Percentiles rank a stretch among this genome's conserved stretches.
phyloP scores from a whole-genome alignment of 2,113 vertebrate species.

The Cygnus buccinator region DNA sequence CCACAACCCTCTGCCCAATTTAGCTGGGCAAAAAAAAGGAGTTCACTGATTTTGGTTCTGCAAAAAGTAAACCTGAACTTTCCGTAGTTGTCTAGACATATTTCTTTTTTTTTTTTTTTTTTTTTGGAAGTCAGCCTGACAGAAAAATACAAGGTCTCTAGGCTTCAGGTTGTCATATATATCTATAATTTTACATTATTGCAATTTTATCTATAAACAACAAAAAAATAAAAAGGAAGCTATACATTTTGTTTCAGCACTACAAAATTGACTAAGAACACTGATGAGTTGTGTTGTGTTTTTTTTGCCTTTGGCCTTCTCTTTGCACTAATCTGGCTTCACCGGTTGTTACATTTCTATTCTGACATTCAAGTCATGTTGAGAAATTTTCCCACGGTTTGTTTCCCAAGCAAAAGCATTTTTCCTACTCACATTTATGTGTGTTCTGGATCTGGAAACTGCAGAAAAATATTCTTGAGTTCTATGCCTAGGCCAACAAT shows the following conservation, averaged over 20 bases:
- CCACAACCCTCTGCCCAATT: neutral
- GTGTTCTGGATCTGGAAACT: slow-evolving; percentile 10
- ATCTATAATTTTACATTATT: neutral
- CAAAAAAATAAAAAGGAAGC: neutral
- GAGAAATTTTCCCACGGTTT: slow-evolving; percentile 45
- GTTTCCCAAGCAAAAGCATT: slow-evolving; percentile 48
- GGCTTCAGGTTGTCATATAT: neutral
- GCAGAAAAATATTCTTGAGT: slow-evolving; percentile 1
- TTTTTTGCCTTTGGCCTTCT: neutral
- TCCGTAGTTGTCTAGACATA: neutral
- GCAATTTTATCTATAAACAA: neutral
- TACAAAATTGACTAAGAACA: neutral
- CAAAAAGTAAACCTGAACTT: neutral
- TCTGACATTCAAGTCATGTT: slow-evolving; percentile 4
- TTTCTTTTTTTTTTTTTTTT: neutral
- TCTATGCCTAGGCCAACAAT: neutral
- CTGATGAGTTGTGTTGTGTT: neutral
- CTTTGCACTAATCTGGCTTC: neutral
- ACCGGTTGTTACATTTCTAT: slow-evolving; percentile 18
- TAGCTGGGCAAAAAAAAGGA: neutral
- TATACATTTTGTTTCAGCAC: neutral
- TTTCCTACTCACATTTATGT: slow-evolving; percentile 27
- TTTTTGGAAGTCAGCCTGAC: neutral
- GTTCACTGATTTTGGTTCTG: neutral
- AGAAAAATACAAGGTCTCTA: neutral